Evolutionary conservation across 1,140 invertebrate species (phyloP).

Genomic region (Zaprionus tsacasi): DNA sequence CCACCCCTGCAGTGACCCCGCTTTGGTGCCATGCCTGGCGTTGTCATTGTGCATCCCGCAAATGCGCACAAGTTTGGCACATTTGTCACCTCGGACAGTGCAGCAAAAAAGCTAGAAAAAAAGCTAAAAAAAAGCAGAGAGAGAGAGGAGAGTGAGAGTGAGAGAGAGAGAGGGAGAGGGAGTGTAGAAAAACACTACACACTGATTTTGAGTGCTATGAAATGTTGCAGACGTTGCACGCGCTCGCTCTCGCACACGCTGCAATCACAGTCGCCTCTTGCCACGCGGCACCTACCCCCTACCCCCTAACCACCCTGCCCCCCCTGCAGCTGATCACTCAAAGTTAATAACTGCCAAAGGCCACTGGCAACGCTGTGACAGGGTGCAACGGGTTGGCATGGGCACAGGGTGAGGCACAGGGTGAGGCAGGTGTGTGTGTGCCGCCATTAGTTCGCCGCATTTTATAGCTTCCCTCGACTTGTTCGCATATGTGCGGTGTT

Average conservation of each 20-base stretch:
- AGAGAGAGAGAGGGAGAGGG: too few relatives aligned
- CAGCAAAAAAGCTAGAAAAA: constrained; percentile 21
- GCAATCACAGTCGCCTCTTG: constrained; percentile 27
- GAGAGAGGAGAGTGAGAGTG: too few relatives aligned
- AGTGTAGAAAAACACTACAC: constrained; percentile 10
- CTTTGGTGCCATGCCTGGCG: neutral
- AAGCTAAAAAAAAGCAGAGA: neutral
- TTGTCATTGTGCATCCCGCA: constrained; percentile 43
- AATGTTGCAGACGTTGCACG: constrained; percentile 55
- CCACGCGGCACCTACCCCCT: neutral
- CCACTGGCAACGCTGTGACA: constrained; percentile 6
- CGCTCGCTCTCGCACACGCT: neutral
- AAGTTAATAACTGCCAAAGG: constrained; percentile 56
- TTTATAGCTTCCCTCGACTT: constrained; percentile 46
- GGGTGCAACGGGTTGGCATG: neutral
- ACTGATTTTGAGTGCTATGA: constrained; percentile 53
- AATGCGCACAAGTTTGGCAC: constrained; percentile 61
- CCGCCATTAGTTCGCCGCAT: constrained; percentile 62
- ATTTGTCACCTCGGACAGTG: constrained; percentile 63
- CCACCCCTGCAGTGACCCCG: too few relatives aligned
- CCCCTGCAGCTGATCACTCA: constrained; percentile 21
- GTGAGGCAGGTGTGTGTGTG: neutral
- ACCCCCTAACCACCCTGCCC: neutral
- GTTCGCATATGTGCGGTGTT: constrained; percentile 5
- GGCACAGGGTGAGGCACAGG: neutral